These are phyloP conservation scores for Lanius collurio DNA, from an alignment of 2,113 vertebrate genomes.

Conservation along the genomic window DNA sequence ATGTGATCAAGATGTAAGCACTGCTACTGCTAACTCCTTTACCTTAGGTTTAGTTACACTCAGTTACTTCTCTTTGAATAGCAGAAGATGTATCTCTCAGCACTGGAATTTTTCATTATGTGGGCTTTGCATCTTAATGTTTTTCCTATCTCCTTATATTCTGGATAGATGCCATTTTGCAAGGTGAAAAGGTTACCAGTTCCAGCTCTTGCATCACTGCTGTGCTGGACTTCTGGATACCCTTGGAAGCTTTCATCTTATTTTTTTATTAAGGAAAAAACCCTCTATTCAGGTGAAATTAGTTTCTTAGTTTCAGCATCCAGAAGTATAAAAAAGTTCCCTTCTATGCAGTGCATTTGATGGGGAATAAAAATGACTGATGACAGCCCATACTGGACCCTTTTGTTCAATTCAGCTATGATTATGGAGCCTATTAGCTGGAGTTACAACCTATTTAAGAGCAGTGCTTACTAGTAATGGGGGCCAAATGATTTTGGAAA, in stretches of 20 bases:
- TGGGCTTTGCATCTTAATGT: conserved; percentile 9
- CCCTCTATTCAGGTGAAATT: conserved; percentile 13
- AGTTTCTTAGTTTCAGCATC: conserved; percentile 60
- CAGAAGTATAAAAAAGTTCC: conserved; percentile 53
- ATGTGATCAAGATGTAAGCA: conserved; percentile 34
- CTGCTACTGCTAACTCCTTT: neutral
- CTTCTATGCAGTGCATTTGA: conserved; percentile 63
- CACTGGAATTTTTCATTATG: conserved; percentile 37
- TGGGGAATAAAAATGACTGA: conserved; percentile 79
- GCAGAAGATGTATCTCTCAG: neutral
- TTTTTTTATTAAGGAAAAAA: conserved; percentile 1
- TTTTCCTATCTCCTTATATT: conserved; percentile 32
- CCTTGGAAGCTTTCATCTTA: conserved; percentile 5
- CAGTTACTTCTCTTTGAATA: neutral
- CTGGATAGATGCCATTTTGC: conserved; percentile 33
- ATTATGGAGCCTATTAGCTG: conserved; percentile 81
- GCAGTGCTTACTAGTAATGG: conserved; percentile 81
- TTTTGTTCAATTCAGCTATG: conserved; percentile 77
- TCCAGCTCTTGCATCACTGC: neutral
- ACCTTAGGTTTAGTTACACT: neutral
- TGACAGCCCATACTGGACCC: conserved; percentile 66
- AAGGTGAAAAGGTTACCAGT: conserved; percentile 48
- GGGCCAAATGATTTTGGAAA: conserved; percentile 86
- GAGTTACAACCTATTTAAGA: conserved; percentile 84
- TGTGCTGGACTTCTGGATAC: conserved; percentile 23